A percentile compares a stretch with the other conserved stretches of the same genome.
Conservation (phyloP, 2,888 invertebrate species). For the Torymus texanus region DNA sequence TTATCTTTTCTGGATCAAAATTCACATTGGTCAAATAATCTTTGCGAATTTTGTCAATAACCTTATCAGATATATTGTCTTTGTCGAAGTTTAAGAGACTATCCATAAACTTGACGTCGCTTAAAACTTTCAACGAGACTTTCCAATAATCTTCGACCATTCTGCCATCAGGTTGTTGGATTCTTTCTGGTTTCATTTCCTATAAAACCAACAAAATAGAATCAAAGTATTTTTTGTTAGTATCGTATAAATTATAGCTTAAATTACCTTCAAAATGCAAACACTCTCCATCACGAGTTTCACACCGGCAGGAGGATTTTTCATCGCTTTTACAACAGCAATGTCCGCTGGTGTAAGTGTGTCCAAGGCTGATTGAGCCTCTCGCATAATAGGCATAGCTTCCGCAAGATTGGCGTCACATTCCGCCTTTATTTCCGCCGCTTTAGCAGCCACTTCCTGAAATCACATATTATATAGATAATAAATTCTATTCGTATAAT, state of each 20-base stretch:
- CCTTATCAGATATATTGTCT: conserved; percentile 90
- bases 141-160: conserved; percentile 96
- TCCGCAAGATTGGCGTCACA: conserved; percentile 94
- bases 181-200: conserved; percentile 91
- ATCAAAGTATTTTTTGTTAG: not conserved
- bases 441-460: conserved; percentile 80
- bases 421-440: conserved; percentile 87
- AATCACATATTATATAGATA: not conserved
- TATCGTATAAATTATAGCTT: not conserved
- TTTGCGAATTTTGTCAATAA: conserved; percentile 89
- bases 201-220: conserved; percentile 64
- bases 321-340: conserved; percentile 96
- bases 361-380: conserved; percentile 90
- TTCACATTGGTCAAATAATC: conserved; percentile 89
- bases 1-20: conserved; percentile 94
- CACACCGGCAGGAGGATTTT: conserved; percentile 93
- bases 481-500: not conserved
- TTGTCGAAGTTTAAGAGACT: conserved; percentile 91
- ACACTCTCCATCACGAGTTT: conserved; percentile 96
- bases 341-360: conserved; percentile 94
- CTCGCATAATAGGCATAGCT: conserved; percentile 92
- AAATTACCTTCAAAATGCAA: conserved; percentile 88
- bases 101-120: conserved; percentile 95
- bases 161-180: conserved; percentile 89
- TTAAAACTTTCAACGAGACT: conserved; percentile 89